phyloP scores from a whole-genome alignment of 2,113 vertebrate genomes.

The Onychorhynchus coronatus region DNA sequence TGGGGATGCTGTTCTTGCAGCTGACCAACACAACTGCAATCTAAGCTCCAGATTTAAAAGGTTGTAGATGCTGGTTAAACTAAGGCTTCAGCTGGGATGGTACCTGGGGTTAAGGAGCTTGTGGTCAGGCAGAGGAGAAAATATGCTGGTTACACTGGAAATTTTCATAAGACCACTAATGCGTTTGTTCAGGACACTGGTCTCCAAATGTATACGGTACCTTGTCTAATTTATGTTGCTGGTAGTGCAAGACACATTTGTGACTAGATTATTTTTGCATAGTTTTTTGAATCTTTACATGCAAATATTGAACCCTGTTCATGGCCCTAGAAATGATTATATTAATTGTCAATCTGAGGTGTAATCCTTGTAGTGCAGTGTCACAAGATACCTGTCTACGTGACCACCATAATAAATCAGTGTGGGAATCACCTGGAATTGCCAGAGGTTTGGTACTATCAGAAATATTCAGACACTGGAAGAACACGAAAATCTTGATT shows the following conservation, averaged over 20 bases:
- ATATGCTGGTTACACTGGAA: background rate
- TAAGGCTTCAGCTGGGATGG: background rate
- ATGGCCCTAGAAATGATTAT: background rate
- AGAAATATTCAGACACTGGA: background rate
- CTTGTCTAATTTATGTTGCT: background rate
- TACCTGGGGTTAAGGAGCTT: background rate
- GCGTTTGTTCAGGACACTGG: background rate
- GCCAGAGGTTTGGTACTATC: background rate
- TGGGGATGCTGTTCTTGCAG: background rate
- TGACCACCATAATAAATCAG: slow-evolving; percentile 20
- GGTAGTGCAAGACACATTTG: background rate
- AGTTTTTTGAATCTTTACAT: background rate
- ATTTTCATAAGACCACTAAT: background rate
- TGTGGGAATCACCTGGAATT: background rate
- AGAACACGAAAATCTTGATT: background rate
- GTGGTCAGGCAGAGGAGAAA: background rate
- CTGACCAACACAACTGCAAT: background rate
- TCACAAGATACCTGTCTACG: background rate
- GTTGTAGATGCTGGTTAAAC: background rate
- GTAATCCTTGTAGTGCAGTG: background rate
- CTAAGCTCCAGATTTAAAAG: background rate
- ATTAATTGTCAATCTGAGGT: background rate
- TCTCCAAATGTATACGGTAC: background rate
- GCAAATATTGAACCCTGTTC: background rate
- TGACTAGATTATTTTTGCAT: background rate